These are phyloP conservation scores for Drosophila quasianomalipes DNA, from an alignment of 2,888 invertebrate genomes.

Conservation along the genomic window DNA sequence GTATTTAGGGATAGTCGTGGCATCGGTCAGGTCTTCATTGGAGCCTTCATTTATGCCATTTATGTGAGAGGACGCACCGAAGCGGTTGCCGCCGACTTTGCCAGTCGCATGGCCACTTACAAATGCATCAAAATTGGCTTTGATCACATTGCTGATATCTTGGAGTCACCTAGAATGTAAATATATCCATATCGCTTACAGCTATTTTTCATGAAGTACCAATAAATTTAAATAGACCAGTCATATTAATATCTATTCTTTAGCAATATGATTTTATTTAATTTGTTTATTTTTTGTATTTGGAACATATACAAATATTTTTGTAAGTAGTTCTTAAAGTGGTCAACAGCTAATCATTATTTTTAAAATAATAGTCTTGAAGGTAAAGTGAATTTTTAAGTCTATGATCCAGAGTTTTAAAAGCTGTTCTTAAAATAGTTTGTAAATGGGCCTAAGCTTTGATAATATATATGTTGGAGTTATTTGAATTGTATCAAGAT, in stretches of 20 bases:
- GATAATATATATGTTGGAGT: background rate
- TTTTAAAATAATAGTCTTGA: background rate
- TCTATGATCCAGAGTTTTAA: background rate
- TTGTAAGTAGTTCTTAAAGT: no score
- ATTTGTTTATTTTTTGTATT: background rate
- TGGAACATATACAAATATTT: background rate
- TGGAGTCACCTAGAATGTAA: slow-evolving; percentile 27
- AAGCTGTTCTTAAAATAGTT: background rate
- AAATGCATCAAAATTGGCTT: slow-evolving; percentile 87
- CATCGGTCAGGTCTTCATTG: slow-evolving; percentile 90
- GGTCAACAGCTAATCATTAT: background rate
- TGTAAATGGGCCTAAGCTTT: background rate
- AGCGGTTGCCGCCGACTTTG: slow-evolving; percentile 87
- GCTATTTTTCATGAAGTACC: background rate
- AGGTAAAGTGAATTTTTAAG: background rate
- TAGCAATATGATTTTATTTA: background rate
- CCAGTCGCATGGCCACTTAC: slow-evolving; percentile 87
- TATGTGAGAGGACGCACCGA: slow-evolving; percentile 83
- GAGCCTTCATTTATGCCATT: slow-evolving; percentile 87
- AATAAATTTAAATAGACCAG: background rate
- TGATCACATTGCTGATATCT: slow-evolving; percentile 68
- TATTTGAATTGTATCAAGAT: background rate
- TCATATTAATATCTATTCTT: background rate
- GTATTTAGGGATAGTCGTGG: slow-evolving; percentile 88
- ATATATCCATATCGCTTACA: background rate